phyloP scores from a whole-genome alignment of 2,113 vertebrate species.

The Epinephelus moara region DNA sequence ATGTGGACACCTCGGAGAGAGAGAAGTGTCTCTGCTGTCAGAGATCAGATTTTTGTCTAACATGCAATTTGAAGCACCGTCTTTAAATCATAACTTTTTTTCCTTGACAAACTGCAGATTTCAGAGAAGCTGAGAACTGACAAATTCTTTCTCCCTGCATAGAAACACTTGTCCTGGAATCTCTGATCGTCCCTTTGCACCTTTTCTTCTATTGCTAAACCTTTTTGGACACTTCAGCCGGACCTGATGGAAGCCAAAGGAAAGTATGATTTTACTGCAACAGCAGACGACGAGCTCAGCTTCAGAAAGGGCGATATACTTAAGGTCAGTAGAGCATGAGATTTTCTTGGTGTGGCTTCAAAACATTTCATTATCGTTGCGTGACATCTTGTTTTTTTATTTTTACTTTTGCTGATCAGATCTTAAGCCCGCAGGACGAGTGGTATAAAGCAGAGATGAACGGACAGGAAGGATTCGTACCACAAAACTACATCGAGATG shows the following conservation, averaged over 20 bases:
- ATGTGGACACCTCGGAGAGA: not conserved
- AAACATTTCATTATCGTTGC: not conserved
- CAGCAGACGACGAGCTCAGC: slow-evolving; percentile 91
- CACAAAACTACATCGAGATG: slow-evolving; percentile 93
- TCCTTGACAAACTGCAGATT: not conserved
- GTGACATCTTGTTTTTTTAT: not conserved
- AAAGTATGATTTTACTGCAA: slow-evolving; percentile 91
- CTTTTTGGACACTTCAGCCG: not conserved
- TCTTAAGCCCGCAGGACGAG: slow-evolving; percentile 89
- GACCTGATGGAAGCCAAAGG: slow-evolving; percentile 91
- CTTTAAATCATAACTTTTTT: not conserved
- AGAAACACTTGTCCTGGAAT: not conserved
- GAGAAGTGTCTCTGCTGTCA: not conserved
- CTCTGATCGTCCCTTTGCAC: not conserved
- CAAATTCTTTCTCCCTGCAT: slow-evolving; percentile 14
- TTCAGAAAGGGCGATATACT: slow-evolving; percentile 92
- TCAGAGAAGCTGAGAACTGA: no score
- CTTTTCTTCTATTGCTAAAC: not conserved
- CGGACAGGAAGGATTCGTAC: slow-evolving; percentile 91
- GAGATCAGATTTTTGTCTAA: not conserved
- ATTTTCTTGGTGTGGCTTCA: not conserved
- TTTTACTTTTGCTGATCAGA: slow-evolving; percentile 75
- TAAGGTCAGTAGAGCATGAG: slow-evolving; percentile 85
- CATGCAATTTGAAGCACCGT: not conserved
- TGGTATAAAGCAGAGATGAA: slow-evolving; percentile 95